Evolutionary conservation across 2,797 vertebrate species (phyloP).

Genomic region (Parauchenoglanis ngamensis): DNA sequence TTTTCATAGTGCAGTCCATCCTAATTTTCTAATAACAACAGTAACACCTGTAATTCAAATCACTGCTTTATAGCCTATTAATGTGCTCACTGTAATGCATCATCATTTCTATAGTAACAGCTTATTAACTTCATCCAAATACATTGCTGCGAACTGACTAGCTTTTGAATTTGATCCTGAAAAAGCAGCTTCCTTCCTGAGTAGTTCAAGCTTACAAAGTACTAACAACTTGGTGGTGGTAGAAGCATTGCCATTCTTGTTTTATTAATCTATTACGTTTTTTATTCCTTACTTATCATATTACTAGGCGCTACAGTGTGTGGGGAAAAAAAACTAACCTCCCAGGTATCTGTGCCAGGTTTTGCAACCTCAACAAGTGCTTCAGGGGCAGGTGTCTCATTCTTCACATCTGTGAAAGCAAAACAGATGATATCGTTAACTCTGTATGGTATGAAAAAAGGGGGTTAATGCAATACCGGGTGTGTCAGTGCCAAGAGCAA

Average conservation of each 20-base stretch:
- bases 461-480: conserved; percentile 35
- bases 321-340: conserved; percentile 38
- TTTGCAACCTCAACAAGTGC: conserved; percentile 18
- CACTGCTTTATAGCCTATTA: neutral
- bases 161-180: neutral
- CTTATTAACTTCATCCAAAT: neutral
- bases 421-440: neutral
- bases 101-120: neutral
- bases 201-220: neutral
- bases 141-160: neutral
- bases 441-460: neutral
- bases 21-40: neutral
- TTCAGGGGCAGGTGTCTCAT: conserved; percentile 1
- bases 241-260: neutral
- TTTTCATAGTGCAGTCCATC: neutral
- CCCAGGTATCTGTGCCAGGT: conserved; percentile 42
- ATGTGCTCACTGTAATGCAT: neutral
- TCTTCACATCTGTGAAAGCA: conserved; percentile 35
- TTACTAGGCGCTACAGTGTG: neutral
- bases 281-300: neutral
- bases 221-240: neutral
- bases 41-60: neutral
- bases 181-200: neutral
- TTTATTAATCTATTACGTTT: neutral
- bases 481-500: conserved; percentile 18